phyloP scores from a whole-genome alignment of 2,888 invertebrate species.

The Chloromyia formosa region DNA sequence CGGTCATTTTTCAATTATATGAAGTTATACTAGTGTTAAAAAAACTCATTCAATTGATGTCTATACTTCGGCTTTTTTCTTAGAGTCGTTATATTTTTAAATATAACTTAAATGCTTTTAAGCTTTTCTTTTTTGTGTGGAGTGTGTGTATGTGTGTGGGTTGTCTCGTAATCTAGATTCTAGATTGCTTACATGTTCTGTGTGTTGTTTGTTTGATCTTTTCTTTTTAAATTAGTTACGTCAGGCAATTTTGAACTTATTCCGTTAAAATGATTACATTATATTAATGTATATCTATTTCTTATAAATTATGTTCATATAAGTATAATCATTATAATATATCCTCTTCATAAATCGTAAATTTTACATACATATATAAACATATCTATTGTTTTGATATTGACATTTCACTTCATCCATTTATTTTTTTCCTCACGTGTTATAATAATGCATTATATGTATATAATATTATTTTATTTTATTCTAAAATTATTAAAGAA shows the following conservation, averaged over 20 bases:
- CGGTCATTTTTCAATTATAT: conserved; percentile 42
- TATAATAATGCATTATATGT: not conserved
- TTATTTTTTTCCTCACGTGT: not conserved
- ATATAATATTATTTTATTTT: conserved; percentile 1
- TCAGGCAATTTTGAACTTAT: conserved; percentile 56
- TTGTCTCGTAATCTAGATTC: not conserved
- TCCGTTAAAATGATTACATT: conserved; percentile 47
- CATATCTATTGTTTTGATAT: conserved; percentile 4
- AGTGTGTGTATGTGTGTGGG: not conserved
- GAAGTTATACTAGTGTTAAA: too few species aligned
- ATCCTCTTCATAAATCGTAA: conserved; percentile 25
- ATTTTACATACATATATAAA: conserved; percentile 20
- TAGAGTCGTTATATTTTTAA: conserved; percentile 15
- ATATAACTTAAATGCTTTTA: conserved; percentile 41
- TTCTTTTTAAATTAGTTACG: conserved; percentile 51
- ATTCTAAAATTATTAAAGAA: not conserved
- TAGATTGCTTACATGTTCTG: conserved; percentile 53
- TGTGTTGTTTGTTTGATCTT: too few species aligned
- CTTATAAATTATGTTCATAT: conserved; percentile 13
- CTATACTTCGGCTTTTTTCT: too few species aligned
- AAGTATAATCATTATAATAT: conserved; percentile 15
- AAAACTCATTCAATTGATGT: too few species aligned
- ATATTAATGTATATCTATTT: conserved; percentile 31
- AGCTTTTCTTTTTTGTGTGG: not conserved
- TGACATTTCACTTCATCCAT: not conserved